Evolutionary conservation across 2,888 invertebrate genomes (phyloP).

Genomic region (Polyploca ridens): DNA sequence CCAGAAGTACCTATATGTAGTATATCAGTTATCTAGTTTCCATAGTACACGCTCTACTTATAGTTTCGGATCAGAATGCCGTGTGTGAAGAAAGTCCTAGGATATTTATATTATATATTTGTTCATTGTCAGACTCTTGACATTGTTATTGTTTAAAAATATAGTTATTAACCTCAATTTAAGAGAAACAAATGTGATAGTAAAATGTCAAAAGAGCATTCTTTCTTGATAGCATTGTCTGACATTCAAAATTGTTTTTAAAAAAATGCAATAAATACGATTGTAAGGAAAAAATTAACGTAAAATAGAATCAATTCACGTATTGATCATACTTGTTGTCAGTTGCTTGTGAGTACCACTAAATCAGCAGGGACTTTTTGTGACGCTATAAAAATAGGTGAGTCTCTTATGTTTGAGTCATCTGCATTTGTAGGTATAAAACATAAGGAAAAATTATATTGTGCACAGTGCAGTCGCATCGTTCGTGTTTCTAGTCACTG

Average conservation of each 20-base stretch:
- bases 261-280: constrained; percentile 12
- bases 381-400: background rate
- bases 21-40: no score
- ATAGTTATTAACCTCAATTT: background rate
- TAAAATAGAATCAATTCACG: background rate
- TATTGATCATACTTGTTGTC: background rate
- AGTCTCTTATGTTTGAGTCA: constrained; percentile 2
- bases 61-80: no score
- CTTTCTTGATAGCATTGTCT: background rate
- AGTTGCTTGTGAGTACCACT: constrained; percentile 1
- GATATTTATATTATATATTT: no score
- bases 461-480: background rate
- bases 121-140: background rate
- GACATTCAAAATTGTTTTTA: constrained; percentile 6
- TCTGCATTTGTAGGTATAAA: background rate
- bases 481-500: background rate
- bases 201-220: background rate
- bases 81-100: no score
- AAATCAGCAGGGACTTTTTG: background rate
- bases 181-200: background rate
- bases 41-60: no score
- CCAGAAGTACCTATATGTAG: no score
- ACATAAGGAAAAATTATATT: background rate
- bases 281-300: background rate
- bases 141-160: background rate